Conservation (phyloP, 2,888 invertebrate genomes). For the Eupithecia dodoneata region DNA sequence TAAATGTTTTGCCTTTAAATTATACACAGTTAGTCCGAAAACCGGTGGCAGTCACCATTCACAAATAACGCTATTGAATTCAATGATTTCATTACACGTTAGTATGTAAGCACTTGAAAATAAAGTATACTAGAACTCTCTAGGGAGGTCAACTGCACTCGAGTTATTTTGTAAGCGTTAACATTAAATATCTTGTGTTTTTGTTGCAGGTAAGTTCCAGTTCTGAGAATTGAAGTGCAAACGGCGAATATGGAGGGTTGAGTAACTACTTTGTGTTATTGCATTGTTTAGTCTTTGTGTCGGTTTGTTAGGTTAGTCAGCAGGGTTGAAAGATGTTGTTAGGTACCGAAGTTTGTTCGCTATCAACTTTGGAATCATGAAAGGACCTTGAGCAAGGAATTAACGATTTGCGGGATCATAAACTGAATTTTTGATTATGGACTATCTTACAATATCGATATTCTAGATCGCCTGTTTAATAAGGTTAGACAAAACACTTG, state of each 20-base stretch:
- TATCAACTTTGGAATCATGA: neutral
- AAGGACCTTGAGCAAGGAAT: neutral
- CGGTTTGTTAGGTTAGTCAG: neutral
- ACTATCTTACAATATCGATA: neutral
- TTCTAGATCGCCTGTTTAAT: neutral
- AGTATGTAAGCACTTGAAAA: slow-evolving; percentile 14
- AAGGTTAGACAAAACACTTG: neutral
- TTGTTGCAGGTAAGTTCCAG: slow-evolving; percentile 61
- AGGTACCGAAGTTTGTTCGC: neutral
- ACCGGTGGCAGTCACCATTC: slow-evolving; percentile 44
- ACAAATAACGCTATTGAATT: slow-evolving; percentile 41
- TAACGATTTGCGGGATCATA: neutral
- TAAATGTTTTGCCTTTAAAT: neutral
- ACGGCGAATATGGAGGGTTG: slow-evolving; percentile 38
- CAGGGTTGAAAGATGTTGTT: neutral
- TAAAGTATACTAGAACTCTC: slow-evolving; percentile 52
- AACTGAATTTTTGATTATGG: neutral
- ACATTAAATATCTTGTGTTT: slow-evolving; percentile 47
- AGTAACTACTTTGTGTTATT: slow-evolving; percentile 14
- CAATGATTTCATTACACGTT: slow-evolving; percentile 34
- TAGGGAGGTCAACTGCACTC: slow-evolving; percentile 48
- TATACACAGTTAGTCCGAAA: neutral
- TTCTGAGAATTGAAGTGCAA: slow-evolving; percentile 26
- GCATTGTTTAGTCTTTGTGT: slow-evolving; percentile 1
- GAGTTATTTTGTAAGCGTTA: slow-evolving; percentile 46